phyloP scores from a whole-genome alignment of 2,113 vertebrate species.

The Tringa solitaria region DNA sequence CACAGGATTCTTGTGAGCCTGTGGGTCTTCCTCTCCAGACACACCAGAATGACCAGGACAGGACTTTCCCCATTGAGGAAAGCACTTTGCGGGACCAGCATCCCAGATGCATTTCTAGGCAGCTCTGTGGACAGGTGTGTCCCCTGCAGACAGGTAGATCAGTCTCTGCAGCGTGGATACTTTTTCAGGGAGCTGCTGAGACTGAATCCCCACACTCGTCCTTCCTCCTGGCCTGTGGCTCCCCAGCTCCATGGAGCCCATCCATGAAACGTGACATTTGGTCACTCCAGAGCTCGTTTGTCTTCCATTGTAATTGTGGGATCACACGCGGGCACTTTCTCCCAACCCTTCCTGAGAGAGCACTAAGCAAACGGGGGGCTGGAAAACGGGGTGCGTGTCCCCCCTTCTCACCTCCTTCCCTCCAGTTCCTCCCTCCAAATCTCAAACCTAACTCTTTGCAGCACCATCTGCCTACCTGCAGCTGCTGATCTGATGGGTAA shows the following conservation, averaged over 20 bases:
- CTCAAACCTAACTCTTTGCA: not conserved
- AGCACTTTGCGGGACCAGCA: not conserved
- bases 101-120: not conserved
- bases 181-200: not conserved
- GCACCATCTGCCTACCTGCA: not conserved
- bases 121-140: fast-evolving
- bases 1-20: not conserved
- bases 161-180: not conserved
- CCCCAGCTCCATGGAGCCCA: not conserved
- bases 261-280: not conserved
- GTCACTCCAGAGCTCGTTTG: not conserved
- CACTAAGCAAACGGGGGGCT: not conserved
- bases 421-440: not conserved
- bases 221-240: not conserved
- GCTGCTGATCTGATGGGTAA: not conserved
- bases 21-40: not conserved
- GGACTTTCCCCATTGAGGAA: not conserved
- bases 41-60: not conserved
- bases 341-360: not conserved
- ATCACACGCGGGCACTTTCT: not conserved
- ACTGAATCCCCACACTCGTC: not conserved
- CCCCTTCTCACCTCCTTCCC: not conserved
- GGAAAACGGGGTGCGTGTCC: not conserved
- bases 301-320: not conserved
- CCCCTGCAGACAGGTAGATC: not conserved